Conservation (phyloP, 2,888 invertebrate genomes). For the Plusia festucae region DNA sequence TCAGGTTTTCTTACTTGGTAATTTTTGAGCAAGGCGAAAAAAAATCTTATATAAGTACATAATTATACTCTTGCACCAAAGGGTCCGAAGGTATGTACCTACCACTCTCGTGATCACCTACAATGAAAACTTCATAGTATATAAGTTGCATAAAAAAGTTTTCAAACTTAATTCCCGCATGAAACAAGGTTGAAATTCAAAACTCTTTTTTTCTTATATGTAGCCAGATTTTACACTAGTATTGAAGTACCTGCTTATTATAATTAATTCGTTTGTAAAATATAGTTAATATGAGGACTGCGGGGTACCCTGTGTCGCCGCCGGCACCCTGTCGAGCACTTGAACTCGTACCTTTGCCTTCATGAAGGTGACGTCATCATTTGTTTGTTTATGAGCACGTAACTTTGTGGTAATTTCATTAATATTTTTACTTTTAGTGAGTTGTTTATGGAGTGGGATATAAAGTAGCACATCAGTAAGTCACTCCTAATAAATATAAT, state of each 20-base stretch:
- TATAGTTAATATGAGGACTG: constrained; percentile 65
- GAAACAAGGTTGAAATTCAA: not conserved
- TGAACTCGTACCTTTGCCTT: constrained; percentile 56
- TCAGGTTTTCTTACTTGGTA: no score
- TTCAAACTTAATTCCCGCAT: not conserved
- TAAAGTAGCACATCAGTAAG: not conserved
- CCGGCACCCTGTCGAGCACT: constrained; percentile 72
- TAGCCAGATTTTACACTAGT: constrained; percentile 24
- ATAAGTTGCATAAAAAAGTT: not conserved
- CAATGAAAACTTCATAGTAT: not conserved
- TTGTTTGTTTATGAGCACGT: constrained; percentile 6
- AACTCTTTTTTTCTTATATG: not conserved
- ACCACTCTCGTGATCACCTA: not conserved
- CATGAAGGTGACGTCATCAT: constrained; percentile 45
- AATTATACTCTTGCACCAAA: no score
- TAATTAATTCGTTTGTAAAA: constrained; percentile 77
- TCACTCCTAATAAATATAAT: no score
- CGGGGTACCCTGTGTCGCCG: constrained; percentile 62
- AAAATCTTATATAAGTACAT: no score
- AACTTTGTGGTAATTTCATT: not conserved
- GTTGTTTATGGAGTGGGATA: not conserved
- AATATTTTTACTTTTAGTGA: not conserved
- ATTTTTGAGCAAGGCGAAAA: no score
- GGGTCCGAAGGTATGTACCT: no score
- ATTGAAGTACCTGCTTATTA: constrained; percentile 45